Conservation (phyloP, 2,113 vertebrate species). For the Maccullochella peelii region DNA sequence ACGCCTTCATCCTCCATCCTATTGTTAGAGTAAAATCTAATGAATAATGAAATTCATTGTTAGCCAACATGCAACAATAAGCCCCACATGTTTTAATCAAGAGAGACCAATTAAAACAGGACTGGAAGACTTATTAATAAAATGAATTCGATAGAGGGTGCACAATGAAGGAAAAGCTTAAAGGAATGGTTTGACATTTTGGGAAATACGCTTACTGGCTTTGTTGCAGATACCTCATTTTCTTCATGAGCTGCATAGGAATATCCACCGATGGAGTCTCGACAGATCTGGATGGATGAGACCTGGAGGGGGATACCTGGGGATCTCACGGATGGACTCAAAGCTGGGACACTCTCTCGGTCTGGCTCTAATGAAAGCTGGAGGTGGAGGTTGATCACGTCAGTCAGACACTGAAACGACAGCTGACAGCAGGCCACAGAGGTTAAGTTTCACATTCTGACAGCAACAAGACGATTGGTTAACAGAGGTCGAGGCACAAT, state of each 20-base stretch:
- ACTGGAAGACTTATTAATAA: slow-evolving; percentile 1
- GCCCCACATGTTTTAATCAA: slow-evolving; percentile 19
- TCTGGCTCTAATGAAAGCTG: background rate
- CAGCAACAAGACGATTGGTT: background rate
- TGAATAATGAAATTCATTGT: slow-evolving; percentile 7
- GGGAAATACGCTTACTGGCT: slow-evolving; percentile 9
- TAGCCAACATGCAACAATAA: background rate
- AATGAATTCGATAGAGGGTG: background rate
- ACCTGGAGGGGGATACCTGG: background rate
- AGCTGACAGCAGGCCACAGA: slow-evolving; percentile 3
- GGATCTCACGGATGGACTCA: background rate
- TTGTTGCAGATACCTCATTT: background rate
- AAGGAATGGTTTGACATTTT: slow-evolving; percentile 20
- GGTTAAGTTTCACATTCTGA: background rate
- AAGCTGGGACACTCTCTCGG: background rate
- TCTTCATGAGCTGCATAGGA: background rate
- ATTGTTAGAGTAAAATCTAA: background rate
- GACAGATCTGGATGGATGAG: background rate
- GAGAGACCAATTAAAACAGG: slow-evolving; percentile 32
- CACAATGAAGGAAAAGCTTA: background rate
- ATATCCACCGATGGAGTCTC: background rate
- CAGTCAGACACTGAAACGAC: slow-evolving; percentile 12
- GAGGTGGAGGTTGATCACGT: background rate
- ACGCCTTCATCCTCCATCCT: background rate
- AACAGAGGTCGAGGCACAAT: background rate